Percentiles rank a stretch among this genome's conserved stretches.
These are phyloP conservation scores for Calyptommatus sinebrachiatus DNA, from an alignment of 2,113 vertebrate genomes.

Conservation along the genomic window DNA sequence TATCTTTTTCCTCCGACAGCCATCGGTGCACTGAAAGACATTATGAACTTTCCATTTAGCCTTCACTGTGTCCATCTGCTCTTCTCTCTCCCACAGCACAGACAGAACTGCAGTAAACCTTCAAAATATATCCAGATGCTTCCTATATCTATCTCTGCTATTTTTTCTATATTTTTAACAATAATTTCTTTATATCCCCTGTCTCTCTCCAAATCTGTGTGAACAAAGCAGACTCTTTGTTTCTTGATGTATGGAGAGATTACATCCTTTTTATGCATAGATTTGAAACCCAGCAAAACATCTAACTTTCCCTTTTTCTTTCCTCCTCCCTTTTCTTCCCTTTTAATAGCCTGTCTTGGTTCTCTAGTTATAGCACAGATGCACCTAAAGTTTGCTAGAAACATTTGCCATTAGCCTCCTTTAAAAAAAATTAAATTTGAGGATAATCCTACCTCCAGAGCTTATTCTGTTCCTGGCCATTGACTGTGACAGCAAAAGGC, in stretches of 20 bases:
- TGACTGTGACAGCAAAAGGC: conserved; percentile 85
- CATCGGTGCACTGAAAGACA: background rate
- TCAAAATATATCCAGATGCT: background rate
- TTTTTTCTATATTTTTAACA: background rate
- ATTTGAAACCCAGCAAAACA: conserved; percentile 70
- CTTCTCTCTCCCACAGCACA: background rate
- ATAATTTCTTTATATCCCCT: background rate
- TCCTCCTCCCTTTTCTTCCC: conserved; percentile 72
- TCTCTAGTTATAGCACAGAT: conserved; percentile 78
- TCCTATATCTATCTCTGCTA: background rate
- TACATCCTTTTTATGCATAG: conserved; percentile 62
- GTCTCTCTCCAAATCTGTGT: conserved; percentile 23
- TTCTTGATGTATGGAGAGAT: conserved; percentile 53
- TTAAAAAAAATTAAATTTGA: conserved; percentile 87
- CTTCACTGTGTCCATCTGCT: background rate
- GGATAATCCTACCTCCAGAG: conserved; percentile 88
- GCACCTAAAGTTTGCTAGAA: conserved; percentile 82
- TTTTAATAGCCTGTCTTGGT: conserved; percentile 81
- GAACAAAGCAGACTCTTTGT: background rate
- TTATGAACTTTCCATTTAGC: background rate
- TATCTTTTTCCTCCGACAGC: background rate
- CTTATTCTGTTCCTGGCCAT: conserved; percentile 87
- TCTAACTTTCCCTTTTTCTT: conserved; percentile 75
- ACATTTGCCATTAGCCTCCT: conserved; percentile 87
- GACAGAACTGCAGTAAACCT: background rate